phyloP scores from a whole-genome alignment of 92 coral and sea anemone genomes.

The Blastomussa wellsi region DNA sequence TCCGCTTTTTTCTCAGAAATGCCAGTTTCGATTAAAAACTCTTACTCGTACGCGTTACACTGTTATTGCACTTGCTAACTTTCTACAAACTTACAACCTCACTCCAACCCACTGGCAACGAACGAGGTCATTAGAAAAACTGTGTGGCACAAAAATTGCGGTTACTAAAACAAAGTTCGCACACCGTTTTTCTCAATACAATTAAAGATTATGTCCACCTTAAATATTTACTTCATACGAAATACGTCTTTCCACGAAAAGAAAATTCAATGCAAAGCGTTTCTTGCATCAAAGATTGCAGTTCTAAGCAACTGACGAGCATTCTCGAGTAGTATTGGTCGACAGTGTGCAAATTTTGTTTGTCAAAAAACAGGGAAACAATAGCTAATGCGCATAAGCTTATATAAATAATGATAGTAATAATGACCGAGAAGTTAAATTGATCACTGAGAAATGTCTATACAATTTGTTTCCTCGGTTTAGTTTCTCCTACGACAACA shows the following conservation, averaged over 20 bases:
- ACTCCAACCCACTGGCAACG: neutral
- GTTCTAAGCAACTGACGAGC: neutral
- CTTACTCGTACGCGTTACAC: neutral
- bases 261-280: neutral
- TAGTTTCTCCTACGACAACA: neutral
- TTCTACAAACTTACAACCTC: conserved; percentile 18
- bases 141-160: neutral
- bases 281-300: neutral
- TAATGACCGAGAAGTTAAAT: neutral
- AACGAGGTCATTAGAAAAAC: neutral
- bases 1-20: conserved; percentile 32
- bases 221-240: neutral
- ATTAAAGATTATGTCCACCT: neutral
- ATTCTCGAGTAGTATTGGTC: neutral
- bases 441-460: neutral
- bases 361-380: neutral
- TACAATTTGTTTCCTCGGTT: neutral
- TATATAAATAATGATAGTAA: neutral
- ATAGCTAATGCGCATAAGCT: neutral
- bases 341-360: neutral
- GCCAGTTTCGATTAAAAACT: conserved; percentile 38
- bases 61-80: neutral
- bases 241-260: neutral
- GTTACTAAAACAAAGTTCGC: neutral
- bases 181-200: neutral